Evolutionary conservation across 1,140 invertebrate genomes (phyloP), one percentile per base, ranked within the genome.

Genomic region (Pogonomyrmex barbatus): DNA sequence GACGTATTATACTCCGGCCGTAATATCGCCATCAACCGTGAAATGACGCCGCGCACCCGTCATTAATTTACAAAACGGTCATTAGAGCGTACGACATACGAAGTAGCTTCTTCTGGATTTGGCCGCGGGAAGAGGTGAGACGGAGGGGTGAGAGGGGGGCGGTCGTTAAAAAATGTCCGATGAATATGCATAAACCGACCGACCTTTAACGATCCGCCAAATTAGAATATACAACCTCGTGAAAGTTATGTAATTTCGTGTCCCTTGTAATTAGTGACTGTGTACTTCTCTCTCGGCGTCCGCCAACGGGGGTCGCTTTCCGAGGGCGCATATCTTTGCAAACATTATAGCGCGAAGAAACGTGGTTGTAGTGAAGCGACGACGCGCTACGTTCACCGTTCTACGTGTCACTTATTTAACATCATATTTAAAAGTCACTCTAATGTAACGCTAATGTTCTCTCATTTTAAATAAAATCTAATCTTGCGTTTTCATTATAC

Each of bases 151-250:
- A 47, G 10, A 24, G 73, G 52, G 60, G 63, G 3, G 84, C 71
- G 85, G 33, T 89, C 84, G 85, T 92, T 91, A 86, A 91, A 87
- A 89, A 62, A 77, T 86, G 71, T 62, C 58, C 77, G 70, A 91
- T 91, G 91, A 91, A 91, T 92, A 91, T 91, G 89, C 85, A 92
- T 91, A 85, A 89, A 75, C 62, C 39, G 52, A 45, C 73, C 86
- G 70, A 88, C 85, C 79, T 92, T 91, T 92, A 92, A 92, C 89
- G 91, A 92, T 89, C 90, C 52, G 73, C 56, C 89, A 91, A 92
- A 92, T 92, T 91, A 91, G 87, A 92, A 87, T 85, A 87, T 90
- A 92, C 83, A 84, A 73, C 86, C 90, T 73, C 71, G 87, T 70
- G 81, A 87, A 89, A 91, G 86, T 91, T 91, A 89, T 90, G 85